A percentile compares a stretch with the other conserved stretches of the same genome.
Conservation (phyloP, 2,113 vertebrate genomes). For the Boleophthalmus pectinirostris region DNA sequence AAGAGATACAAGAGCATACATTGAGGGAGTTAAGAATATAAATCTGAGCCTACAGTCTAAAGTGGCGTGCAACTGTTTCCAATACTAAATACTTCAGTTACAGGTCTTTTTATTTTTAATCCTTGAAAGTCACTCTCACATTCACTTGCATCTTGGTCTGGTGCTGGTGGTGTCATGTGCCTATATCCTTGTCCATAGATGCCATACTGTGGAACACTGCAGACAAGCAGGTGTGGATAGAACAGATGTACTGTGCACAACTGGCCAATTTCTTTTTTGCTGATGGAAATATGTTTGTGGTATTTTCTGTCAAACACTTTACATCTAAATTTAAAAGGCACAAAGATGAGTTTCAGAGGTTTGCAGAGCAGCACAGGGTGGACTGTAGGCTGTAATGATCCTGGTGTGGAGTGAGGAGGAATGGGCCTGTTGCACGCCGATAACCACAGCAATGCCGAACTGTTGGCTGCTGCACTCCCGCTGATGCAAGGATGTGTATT, state of each 20-base stretch:
- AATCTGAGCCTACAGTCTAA: neutral
- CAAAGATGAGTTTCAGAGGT: constrained; percentile 22
- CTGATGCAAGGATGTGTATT: constrained; percentile 53
- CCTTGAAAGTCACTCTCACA: too few relatives aligned
- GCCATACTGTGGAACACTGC: neutral
- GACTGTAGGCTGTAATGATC: constrained; percentile 46
- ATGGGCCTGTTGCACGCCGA: constrained; percentile 53
- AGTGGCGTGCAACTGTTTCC: neutral
- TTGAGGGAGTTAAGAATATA: neutral
- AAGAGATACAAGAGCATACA: neutral
- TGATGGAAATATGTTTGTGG: too few relatives aligned
- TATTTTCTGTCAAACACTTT: neutral
- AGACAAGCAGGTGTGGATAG: neutral
- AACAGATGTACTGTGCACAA: neutral
- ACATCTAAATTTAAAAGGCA: constrained; percentile 6
- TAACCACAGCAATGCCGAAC: constrained; percentile 50
- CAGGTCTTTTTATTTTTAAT: too few relatives aligned
- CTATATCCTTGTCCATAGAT: neutral
- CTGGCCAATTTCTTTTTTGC: neutral
- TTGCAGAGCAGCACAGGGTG: constrained; percentile 34
- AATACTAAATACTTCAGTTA: neutral
- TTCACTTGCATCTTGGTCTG: too few relatives aligned
- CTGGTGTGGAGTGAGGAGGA: constrained; percentile 29
- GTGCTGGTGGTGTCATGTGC: too few relatives aligned
- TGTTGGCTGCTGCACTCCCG: constrained; percentile 30